phyloP scores from a whole-genome alignment of 2,888 invertebrate genomes.

The Microctonus hyperodae region DNA sequence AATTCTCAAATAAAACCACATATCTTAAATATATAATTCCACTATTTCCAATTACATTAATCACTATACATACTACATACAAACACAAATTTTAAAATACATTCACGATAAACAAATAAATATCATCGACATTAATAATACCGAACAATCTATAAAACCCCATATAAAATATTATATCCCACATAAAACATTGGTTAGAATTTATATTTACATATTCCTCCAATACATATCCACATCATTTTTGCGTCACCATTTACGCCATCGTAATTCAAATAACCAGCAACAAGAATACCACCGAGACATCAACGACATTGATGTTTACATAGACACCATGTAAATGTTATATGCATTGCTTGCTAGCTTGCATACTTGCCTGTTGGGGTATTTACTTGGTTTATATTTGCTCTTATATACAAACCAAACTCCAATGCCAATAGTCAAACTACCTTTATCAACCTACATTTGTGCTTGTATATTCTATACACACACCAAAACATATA shows the following conservation, averaged over 20 bases:
- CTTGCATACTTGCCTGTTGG: too few relatives aligned
- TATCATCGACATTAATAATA: constrained; percentile 6
- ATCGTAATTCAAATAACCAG: too few relatives aligned
- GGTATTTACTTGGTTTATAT: constrained; percentile 27
- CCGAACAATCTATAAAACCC: neutral
- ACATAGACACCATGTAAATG: constrained; percentile 23
- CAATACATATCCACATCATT: neutral
- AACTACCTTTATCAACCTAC: neutral
- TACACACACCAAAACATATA: neutral
- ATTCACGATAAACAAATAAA: constrained; percentile 18
- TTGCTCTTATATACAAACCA: constrained; percentile 13
- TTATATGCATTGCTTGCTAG: constrained; percentile 18
- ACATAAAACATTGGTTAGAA: neutral
- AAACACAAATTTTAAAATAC: too few relatives aligned
- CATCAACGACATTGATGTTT: neutral
- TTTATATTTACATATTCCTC: neutral
- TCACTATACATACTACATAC: too few relatives aligned
- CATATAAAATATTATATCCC: neutral
- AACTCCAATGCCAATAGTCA: constrained; percentile 22
- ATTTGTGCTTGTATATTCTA: too few relatives aligned
- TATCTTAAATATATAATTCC: too few relatives aligned
- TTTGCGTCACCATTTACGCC: neutral
- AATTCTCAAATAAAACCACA: too few relatives aligned
- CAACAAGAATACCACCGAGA: neutral
- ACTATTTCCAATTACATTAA: too few relatives aligned